phyloP scores from a whole-genome alignment of 2,113 vertebrate genomes.

The Bagarius yarrelli region DNA sequence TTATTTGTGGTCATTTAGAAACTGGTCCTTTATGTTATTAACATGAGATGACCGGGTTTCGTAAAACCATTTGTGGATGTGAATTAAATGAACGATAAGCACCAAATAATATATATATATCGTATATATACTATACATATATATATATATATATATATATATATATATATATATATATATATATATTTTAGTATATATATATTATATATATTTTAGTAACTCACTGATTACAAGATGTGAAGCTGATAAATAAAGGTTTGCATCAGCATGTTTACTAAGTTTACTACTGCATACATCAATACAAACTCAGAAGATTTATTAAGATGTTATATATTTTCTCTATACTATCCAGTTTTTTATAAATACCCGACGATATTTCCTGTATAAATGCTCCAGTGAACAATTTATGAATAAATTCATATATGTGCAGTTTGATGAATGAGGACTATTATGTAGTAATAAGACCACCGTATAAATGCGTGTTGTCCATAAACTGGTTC shows the following conservation, averaged over 20 bases:
- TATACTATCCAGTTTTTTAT: not conserved
- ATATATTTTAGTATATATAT: too few relatives aligned
- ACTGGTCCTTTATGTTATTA: not conserved
- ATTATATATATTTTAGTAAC: too few relatives aligned
- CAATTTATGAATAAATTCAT: not conserved
- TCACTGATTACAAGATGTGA: not conserved
- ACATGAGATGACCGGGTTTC: not conserved
- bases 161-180: too few relatives aligned
- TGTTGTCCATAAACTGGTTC: not conserved
- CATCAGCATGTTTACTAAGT: not conserved
- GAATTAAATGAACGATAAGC: not conserved
- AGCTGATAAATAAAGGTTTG: too few relatives aligned
- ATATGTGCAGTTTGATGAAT: slow-evolving; percentile 6
- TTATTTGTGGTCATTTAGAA: not conserved
- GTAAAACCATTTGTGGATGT: not conserved
- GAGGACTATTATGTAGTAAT: slow-evolving; percentile 1
- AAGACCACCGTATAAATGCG: not conserved
- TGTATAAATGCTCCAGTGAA: not conserved
- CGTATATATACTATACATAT: not conserved
- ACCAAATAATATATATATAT: not conserved
- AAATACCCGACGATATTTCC: not conserved
- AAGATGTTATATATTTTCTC: not conserved
- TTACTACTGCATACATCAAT: not conserved
- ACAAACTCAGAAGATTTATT: not conserved
- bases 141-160: not conserved